Base-by-base conservation (phyloP, 2,888 invertebrate genomes). In the Nephrotoma flavescens region DNA sequence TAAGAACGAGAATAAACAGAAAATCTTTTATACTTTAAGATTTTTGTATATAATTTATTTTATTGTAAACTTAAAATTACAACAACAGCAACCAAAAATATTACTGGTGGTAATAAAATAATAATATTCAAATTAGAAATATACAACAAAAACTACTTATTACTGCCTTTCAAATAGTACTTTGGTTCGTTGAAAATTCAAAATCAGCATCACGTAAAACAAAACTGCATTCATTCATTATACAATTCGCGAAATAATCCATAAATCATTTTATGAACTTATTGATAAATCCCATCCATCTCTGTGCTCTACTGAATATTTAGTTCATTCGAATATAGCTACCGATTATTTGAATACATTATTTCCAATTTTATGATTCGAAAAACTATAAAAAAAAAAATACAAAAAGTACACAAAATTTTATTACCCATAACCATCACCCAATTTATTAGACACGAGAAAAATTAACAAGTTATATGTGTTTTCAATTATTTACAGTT, bases 401-500 rank as follows among this genome's bases (percentile, higher is more conserved):
- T 31, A 9, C 2, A n/a, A 52, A 52, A 52, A 52, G 15, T 52
- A 52, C 47, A 47, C 4, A 11, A 31, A 57, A 15, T 57, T 57
- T 71, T 71, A 71, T 31, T 31, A 31, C 71, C 71, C 11, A n/a
- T 6, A 6, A 71, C 9, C 7, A 71, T 9, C 4, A 31, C 31
- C n/a, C 19, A 31, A 6, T 57, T 15, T 57, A 6, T 6, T 57
- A 15, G 31, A 71, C 31, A 71, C 71, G 71, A 15, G 15, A 1
- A 31, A 31, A 31, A 71, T 71, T 71, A 71, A 71, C 71, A 71
- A 71, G 31, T 71, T 86, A 45, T 86, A 45, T 19, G 41, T 83
- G 12, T 52, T 86, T 41, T 57, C 7, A 87, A 89, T 90, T 90
- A 88, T 91, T 88, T 93, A 87, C 91, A 93, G 94, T 93, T 93